Evolutionary conservation across 30 jellyfish, hydroid and myxozoan species (phyloP), one percentile per base, ranked within the genome.

Genomic region (Rhopilema esculentum): DNA sequence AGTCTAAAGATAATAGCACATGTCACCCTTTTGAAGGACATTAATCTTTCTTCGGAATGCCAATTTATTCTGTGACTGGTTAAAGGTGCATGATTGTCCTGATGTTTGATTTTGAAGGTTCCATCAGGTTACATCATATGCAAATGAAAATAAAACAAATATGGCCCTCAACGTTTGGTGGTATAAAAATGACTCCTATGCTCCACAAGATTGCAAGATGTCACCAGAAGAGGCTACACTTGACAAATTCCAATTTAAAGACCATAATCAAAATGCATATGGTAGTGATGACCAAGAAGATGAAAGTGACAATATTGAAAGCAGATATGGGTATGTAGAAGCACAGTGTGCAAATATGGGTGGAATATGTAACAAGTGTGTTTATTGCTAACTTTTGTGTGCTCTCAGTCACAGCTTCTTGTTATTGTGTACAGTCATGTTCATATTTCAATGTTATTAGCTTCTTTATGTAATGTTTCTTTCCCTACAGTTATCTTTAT

Each of bases 131-230:
- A 94, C 93, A 66, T 94, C 98, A 21, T 69, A 23, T 64, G 77
- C 96, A 0, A 94, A 94, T 33, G 96, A 79, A 73, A 74, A 94
- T 62, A 68, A 86, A 26, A 97, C 95, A 48, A 94, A 94, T 65
- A 82, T 89, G 27, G 98, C 98, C 7, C 93, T 94, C 69, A 94
- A 94, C 68, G 93, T 89, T 16, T 94, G 98, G 98, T 94, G 95
- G 91, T 49, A 69, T 50, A 69, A 50, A 24, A 68, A 84, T 24
- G 48, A 82, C 22, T 33, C 90, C 1, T 89, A 80, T 48, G 24
- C 18, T 22, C 98, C 98, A 31, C 69, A 88, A 77, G 89, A 66
- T 33, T 93, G 98, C 75, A 68, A 75, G n/a, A 27, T 93, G 75
- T 26, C 84, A 8, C 84, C 95, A 16, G 96, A 78, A 52, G 93